Percentiles rank a stretch among this genome's conserved stretches.
phyloP scores from a whole-genome alignment of 1,140 invertebrate genomes.

The Helicoverpa zea region DNA sequence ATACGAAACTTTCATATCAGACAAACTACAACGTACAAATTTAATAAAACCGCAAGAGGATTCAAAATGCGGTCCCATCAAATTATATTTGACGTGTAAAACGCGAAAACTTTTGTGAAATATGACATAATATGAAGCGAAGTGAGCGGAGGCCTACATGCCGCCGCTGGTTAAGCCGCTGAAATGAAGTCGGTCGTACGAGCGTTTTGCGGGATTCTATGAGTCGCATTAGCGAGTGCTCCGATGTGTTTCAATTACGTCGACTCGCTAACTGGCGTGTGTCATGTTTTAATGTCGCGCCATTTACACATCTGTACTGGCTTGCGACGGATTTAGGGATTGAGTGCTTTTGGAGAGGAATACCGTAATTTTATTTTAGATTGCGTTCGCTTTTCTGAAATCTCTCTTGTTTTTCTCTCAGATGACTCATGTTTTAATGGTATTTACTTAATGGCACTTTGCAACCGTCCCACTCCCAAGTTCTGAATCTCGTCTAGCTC shows the following conservation, averaged over 20 bases:
- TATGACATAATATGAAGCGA: slow-evolving; percentile 28
- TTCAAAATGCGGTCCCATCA: slow-evolving; percentile 29
- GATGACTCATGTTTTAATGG: no score
- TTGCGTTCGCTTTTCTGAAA: not conserved
- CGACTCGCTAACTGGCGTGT: slow-evolving; percentile 24
- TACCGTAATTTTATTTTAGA: slow-evolving; percentile 5
- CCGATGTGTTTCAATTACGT: slow-evolving; percentile 41
- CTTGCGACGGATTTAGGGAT: slow-evolving; percentile 21
- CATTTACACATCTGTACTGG: slow-evolving; percentile 7
- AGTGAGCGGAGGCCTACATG: slow-evolving; percentile 21
- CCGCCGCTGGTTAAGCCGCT: slow-evolving; percentile 28
- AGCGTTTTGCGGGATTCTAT: slow-evolving; percentile 36
- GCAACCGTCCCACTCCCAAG: no score
- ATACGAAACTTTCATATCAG: slow-evolving; percentile 25
- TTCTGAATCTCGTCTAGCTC: not conserved
- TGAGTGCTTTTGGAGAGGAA: slow-evolving; percentile 12
- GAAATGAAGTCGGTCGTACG: slow-evolving; percentile 36
- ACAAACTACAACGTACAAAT: not conserved
- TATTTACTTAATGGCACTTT: no score
- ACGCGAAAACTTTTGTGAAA: slow-evolving; percentile 25
- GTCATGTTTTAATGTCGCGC: slow-evolving; percentile 34
- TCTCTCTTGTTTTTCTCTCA: not conserved
- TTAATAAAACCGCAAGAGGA: slow-evolving; percentile 26
- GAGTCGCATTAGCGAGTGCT: slow-evolving; percentile 16
- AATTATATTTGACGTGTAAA: slow-evolving; percentile 41